Evolutionary conservation across 2,888 invertebrate species (phyloP), one percentile per base, ranked within the genome.

Genomic region (Diaperis boleti): DNA sequence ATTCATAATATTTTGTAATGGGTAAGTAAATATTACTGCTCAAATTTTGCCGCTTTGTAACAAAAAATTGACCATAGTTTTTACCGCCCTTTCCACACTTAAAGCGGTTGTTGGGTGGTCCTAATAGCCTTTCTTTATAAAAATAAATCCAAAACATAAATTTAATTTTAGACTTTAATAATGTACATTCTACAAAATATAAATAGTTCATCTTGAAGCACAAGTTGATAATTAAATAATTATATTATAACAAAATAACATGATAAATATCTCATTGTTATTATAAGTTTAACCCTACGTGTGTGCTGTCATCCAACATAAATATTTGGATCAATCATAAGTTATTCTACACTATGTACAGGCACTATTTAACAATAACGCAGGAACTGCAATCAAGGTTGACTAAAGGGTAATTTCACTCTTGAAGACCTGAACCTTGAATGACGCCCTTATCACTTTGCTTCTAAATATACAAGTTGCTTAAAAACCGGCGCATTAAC

Each of bases 351-450:
- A 44, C 8, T 17, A 44, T 44, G 6, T 44, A 44, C 20, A 44
- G 17, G 7, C 3, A n/a, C 14, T 11, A 41, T 33, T 33, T 20
- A 44, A 22, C 22, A 44, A 44, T 44, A 44, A 44, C 44, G 22
- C 44, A 44, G 44, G 44, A 44, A 44, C 44, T 44, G 22, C 44
- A 44, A 44, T 44, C 44, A 44, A 44, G 44, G 44, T 39, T 39
- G 39, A 39, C 44, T 44, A 44, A 18, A 44, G 22, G 11, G 22
- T 33, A 44, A 10, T 10, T n/a, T 44, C 20, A 11, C 22, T 20
- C 44, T 15, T 11, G 13, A 20, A n/a, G n/a, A 6, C n/a, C 15
- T 39, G 15, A 44, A 44, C 44, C 44, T 44, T 22, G 44, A 44
- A 44, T 44, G 44, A 33, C 13, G 33, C 33, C 33, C 33, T 33